Conservation (phyloP, 2,113 vertebrate genomes). For the Entelurus aequoreus region DNA sequence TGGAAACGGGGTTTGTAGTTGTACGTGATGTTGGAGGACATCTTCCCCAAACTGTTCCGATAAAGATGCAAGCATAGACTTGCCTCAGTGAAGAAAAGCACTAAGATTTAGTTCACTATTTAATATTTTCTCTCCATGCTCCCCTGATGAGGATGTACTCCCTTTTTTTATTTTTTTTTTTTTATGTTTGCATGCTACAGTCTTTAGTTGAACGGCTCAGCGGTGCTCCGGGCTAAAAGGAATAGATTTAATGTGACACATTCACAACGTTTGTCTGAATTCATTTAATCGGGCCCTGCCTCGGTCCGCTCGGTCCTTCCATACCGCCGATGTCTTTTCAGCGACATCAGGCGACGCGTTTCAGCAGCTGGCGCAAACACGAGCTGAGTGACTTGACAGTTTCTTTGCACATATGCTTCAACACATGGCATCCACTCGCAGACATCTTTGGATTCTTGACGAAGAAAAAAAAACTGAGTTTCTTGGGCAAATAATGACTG, state of each 20-base stretch:
- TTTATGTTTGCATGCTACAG: constrained; percentile 1
- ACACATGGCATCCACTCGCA: background rate
- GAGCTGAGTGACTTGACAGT: background rate
- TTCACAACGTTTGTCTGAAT: constrained; percentile 56
- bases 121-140: constrained; percentile 9
- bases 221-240: constrained; percentile 51
- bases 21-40: no score
- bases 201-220: constrained; percentile 54
- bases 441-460: background rate
- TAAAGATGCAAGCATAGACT: no score
- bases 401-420: background rate
- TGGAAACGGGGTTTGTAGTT: no score
- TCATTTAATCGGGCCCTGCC: constrained; percentile 53
- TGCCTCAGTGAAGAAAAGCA: no score
- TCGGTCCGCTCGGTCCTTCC: constrained; percentile 13
- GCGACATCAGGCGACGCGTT: background rate
- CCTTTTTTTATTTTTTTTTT: constrained; percentile 9
- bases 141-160: constrained; percentile 4
- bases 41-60: no score
- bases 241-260: constrained; percentile 44
- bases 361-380: constrained; percentile 6
- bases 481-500: background rate
- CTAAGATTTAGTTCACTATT: no score
- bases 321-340: background rate
- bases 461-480: no score